A percentile compares a stretch with the other conserved stretches of the same genome.
These are phyloP conservation scores for Entelurus aequoreus DNA, from an alignment of 2,113 vertebrate species.

Conservation along the genomic window DNA sequence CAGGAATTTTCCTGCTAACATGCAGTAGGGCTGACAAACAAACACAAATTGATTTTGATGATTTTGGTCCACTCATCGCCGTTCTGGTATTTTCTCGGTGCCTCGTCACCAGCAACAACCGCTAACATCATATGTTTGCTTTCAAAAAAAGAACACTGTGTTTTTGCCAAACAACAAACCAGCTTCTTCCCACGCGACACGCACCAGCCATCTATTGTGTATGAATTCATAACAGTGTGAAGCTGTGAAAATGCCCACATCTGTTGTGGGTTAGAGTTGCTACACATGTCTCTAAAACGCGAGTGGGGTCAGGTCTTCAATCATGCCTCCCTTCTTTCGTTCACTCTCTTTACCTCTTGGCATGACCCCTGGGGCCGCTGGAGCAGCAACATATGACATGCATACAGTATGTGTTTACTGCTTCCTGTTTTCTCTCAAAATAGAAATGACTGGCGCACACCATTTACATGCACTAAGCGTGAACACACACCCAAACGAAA, in stretches of 20 bases:
- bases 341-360: conserved; percentile 1
- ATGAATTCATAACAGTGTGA: conserved; percentile 1
- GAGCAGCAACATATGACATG: conserved; percentile 17
- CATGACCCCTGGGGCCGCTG: conserved; percentile 15
- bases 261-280: conserved; percentile 54
- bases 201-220: too few species aligned
- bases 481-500: conserved; percentile 11
- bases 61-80: too few species aligned
- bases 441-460: conserved; percentile 15
- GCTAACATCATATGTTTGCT: conserved; percentile 9
- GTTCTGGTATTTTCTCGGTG: not conserved
- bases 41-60: too few species aligned
- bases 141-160: conserved; percentile 17
- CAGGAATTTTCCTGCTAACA: too few species aligned
- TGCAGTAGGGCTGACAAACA: too few species aligned
- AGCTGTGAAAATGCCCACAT: conserved; percentile 30
- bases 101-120: conserved; percentile 1
- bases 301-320: conserved; percentile 50
- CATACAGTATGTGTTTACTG: conserved; percentile 25
- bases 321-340: conserved; percentile 21
- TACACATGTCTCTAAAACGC: conserved; percentile 36
- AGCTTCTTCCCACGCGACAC: conserved; percentile 9
- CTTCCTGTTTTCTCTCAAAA: conserved; percentile 23
- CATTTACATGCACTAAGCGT: not conserved
- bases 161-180: conserved; percentile 37